Evolutionary conservation across 2,797 vertebrate species (phyloP).

Genomic region (Anguilla obscura): DNA sequence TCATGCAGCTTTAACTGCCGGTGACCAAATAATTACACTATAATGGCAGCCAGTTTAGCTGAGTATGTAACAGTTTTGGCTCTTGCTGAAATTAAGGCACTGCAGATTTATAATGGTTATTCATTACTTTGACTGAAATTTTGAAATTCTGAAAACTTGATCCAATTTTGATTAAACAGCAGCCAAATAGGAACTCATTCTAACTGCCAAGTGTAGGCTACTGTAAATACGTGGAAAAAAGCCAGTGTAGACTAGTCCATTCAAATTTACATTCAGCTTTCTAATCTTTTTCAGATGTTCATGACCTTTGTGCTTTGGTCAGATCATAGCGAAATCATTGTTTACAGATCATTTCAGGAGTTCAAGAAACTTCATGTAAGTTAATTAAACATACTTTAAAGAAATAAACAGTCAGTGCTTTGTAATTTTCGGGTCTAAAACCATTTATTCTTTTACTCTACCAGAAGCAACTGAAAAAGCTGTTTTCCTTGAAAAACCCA

Average conservation of each 20-base stretch:
- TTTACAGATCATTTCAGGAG: slow-evolving; percentile 71
- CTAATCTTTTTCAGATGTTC: slow-evolving; percentile 17
- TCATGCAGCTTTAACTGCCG: not conserved
- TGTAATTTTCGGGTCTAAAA: not conserved
- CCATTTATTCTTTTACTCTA: slow-evolving; percentile 4
- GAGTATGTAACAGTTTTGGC: not conserved
- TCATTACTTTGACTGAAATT: not conserved
- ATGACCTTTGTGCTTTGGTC: slow-evolving; percentile 72
- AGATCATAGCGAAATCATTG: slow-evolving; percentile 65
- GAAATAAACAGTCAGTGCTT: not conserved
- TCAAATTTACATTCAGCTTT: not conserved
- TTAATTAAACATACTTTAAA: not conserved
- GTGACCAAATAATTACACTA: not conserved
- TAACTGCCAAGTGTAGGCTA: not conserved
- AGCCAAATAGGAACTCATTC: not conserved
- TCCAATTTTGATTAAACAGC: not conserved
- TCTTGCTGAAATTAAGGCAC: not conserved
- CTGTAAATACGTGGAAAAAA: not conserved
- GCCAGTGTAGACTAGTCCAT: too few relatives aligned
- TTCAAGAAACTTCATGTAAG: slow-evolving; percentile 74
- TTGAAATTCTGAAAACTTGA: not conserved
- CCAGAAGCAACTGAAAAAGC: slow-evolving; percentile 71
- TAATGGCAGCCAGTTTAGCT: not conserved
- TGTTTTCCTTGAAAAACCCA: slow-evolving; percentile 53
- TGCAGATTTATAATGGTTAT: not conserved